Evolutionary conservation across 2,797 vertebrate genomes (phyloP), one percentile per base, ranked within the genome.

Genomic region (Mionectes olivaceus): DNA sequence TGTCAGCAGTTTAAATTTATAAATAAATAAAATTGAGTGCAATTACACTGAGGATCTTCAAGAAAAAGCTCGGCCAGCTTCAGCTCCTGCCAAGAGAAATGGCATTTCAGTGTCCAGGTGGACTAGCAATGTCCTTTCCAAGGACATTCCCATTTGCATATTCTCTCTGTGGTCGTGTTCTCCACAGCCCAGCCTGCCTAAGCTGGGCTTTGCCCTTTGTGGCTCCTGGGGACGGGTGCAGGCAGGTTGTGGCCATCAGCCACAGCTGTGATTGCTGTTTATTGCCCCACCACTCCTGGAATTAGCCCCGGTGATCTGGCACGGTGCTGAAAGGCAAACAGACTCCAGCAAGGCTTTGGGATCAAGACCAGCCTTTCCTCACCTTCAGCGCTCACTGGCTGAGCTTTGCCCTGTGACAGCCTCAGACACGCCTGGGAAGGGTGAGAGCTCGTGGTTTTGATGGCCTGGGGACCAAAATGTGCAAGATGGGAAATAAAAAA

Each of bases 101-200:
- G 39, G 64, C 0, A 0, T 77, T 69, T 30, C 44, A 27, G 47
- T 8, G 32, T 21, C 60, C 56, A 78, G 44, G 57, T n/a, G 43
- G 69, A 59, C 22, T 9, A 83, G 35, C 41, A 55, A 13, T 4
- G 50, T 16, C 70, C 63, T 79, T 68, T 10, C 41, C 55, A 75
- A 32, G 37, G 87, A 37, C 33, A 19, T 71, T 82, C 32, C 41
- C 5, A 1, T 30, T 33, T 39, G 10, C 21, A 81, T 3, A 0
- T 43, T 74, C 56, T 19, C 33, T 52, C 61, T 0, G 0, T 1
- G 7, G 27, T 9, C 2, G 1, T 5, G 2, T 2, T 46, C 14
- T 37, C 19, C 2, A 1, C 24, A 46, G 21, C 24, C 24, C 61
- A 63, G 30, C 6, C 1, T 0, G 35, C 9, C 35, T 0, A 2